Conservation (phyloP, 2,113 vertebrate genomes). For the Amphilophus citrinellus region DNA sequence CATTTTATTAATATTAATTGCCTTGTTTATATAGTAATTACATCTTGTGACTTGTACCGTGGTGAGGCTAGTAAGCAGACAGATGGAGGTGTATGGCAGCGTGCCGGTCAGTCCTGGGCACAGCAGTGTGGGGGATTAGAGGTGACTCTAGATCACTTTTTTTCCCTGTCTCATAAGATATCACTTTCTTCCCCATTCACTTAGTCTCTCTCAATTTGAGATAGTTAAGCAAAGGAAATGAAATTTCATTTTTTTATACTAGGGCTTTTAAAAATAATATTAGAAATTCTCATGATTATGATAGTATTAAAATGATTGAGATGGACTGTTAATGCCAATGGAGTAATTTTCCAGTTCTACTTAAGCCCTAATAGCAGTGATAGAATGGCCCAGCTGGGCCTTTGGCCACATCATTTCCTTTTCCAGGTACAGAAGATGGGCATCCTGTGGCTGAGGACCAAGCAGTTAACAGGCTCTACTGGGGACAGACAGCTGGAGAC, state of each 20-base stretch:
- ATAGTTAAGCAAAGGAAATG: constrained; percentile 74
- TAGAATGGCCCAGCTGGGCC: constrained; percentile 70
- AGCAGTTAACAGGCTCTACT: constrained; percentile 47
- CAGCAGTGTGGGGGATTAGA: neutral
- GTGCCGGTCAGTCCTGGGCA: constrained; percentile 8
- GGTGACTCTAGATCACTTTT: constrained; percentile 54
- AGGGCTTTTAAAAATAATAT: constrained; percentile 79
- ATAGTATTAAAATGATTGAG: constrained; percentile 80
- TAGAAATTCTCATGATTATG: constrained; percentile 77
- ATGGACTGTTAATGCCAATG: constrained; percentile 75
- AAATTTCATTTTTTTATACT: constrained; percentile 63
- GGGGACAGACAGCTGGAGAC: constrained; percentile 33
- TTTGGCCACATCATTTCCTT: constrained; percentile 72
- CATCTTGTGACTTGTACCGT: constrained; percentile 55
- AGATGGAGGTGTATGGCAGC: constrained; percentile 29
- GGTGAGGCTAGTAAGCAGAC: constrained; percentile 45
- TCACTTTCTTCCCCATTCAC: constrained; percentile 61
- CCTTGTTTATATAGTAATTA: constrained; percentile 62
- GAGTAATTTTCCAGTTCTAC: constrained; percentile 77
- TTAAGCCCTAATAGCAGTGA: constrained; percentile 74
- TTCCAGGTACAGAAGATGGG: constrained; percentile 57
- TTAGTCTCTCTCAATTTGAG: constrained; percentile 64
- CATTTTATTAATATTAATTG: constrained; percentile 73
- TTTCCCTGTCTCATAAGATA: constrained; percentile 48
- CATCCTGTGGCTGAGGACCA: constrained; percentile 60